Conservation (phyloP, 2,888 invertebrate genomes). For the Heteromurus nitidus region DNA sequence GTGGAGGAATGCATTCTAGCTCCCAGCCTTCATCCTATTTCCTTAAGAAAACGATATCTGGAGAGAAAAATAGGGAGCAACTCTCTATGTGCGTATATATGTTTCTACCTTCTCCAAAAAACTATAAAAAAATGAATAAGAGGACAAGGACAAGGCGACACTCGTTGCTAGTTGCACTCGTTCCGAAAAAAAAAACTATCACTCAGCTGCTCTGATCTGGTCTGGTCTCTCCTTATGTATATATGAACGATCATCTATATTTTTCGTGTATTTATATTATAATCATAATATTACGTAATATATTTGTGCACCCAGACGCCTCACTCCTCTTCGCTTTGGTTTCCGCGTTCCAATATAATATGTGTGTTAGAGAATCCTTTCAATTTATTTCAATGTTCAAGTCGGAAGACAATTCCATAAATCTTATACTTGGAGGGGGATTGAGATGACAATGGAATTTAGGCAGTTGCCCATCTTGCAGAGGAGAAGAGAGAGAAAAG, state of each 20-base stretch:
- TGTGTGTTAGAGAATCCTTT: constrained; percentile 70
- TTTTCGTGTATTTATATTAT: neutral
- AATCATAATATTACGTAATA: neutral
- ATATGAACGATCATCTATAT: neutral
- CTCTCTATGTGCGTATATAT: no score
- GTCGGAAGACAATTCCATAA: constrained; percentile 73
- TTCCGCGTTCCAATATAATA: neutral
- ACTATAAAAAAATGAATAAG: constrained; percentile 14
- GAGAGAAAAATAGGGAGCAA: neutral
- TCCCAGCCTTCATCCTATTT: constrained; percentile 18
- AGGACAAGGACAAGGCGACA: constrained; percentile 40
- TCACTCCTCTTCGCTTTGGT: constrained; percentile 20
- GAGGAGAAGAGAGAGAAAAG: constrained; percentile 14
- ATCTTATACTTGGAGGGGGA: constrained; percentile 72
- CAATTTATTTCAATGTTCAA: constrained; percentile 73
- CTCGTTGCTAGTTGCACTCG: constrained; percentile 7
- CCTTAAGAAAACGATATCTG: neutral
- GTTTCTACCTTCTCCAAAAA: no score
- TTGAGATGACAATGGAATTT: constrained; percentile 73
- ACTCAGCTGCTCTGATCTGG: neutral
- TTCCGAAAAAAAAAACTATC: no score
- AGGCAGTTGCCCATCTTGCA: constrained; percentile 64
- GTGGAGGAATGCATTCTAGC: constrained; percentile 20
- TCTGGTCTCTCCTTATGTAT: neutral
- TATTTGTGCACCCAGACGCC: neutral